These are phyloP conservation scores for Kryptopterus vitreolus DNA, from an alignment of 2,797 vertebrate genomes.

Conservation along the genomic window DNA sequence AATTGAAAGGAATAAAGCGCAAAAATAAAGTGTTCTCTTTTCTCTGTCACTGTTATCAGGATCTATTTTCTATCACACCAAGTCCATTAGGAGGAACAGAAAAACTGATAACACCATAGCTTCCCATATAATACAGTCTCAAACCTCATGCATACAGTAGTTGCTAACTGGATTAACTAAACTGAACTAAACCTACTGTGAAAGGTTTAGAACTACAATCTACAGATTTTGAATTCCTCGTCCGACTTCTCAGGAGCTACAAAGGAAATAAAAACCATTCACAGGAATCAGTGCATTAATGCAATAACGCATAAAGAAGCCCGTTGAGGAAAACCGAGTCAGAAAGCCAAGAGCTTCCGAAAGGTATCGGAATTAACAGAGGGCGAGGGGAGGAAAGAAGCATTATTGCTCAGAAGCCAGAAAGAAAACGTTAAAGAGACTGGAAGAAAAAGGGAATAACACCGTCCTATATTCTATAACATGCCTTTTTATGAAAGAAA, in stretches of 20 bases:
- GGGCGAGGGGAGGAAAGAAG: neutral
- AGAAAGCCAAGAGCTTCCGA: constrained; percentile 21
- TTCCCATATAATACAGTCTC: neutral
- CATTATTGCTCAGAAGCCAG: constrained; percentile 26
- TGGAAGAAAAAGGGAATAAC: neutral
- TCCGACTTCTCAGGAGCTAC: neutral
- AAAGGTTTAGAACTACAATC: neutral
- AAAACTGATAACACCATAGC: constrained; percentile 14
- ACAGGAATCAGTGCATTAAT: constrained; percentile 1
- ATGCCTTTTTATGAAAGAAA: neutral
- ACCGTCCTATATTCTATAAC: neutral
- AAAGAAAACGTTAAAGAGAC: constrained; percentile 37
- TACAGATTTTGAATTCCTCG: neutral
- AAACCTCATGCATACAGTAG: constrained; percentile 15
- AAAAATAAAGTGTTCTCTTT: neutral
- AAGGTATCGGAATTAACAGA: constrained; percentile 15
- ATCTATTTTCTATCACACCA: constrained; percentile 15
- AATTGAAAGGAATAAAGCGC: constrained; percentile 19
- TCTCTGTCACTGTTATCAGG: constrained; percentile 3
- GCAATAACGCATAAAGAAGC: constrained; percentile 1
- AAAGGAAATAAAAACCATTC: neutral
- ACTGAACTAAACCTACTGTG: neutral
- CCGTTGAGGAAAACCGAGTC: neutral
- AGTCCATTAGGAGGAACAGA: constrained; percentile 16
- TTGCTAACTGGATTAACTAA: constrained; percentile 27